phyloP scores from a whole-genome alignment of 2,888 invertebrate genomes.

The Himalopsyche anomala region DNA sequence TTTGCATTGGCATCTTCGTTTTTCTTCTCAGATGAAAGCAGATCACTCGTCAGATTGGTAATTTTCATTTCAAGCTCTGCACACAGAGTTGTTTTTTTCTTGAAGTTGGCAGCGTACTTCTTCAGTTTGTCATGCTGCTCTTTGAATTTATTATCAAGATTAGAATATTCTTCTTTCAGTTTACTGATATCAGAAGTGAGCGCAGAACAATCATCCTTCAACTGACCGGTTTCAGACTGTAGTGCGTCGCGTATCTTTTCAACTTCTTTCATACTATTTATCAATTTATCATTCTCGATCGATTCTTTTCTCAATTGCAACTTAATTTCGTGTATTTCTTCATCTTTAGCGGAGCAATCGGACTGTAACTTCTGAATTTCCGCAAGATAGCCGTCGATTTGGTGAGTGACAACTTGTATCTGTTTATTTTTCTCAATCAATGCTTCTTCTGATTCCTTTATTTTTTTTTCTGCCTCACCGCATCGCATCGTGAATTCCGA shows the following conservation, averaged over 20 bases:
- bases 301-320: slow-evolving; percentile 78
- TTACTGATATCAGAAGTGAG: slow-evolving; percentile 72
- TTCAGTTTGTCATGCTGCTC: slow-evolving; percentile 87
- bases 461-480: slow-evolving; percentile 69
- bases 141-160: slow-evolving; percentile 80
- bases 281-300: slow-evolving; percentile 80
- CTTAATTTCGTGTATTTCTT: slow-evolving; percentile 77
- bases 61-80: slow-evolving; percentile 80
- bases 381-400: slow-evolving; percentile 74
- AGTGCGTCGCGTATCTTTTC: slow-evolving; percentile 74
- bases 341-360: slow-evolving; percentile 77
- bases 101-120: slow-evolving; percentile 85
- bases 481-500: slow-evolving; percentile 46
- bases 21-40: slow-evolving; percentile 53
- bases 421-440: slow-evolving; percentile 73
- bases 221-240: slow-evolving; percentile 72
- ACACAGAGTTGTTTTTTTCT: slow-evolving; percentile 82
- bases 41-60: slow-evolving; percentile 67
- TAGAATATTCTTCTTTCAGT: slow-evolving; percentile 71
- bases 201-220: slow-evolving; percentile 71
- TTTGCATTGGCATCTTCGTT: slow-evolving; percentile 49
- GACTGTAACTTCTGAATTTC: slow-evolving; percentile 73
- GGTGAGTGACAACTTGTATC: slow-evolving; percentile 74
- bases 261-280: slow-evolving; percentile 77
- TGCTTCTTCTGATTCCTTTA: slow-evolving; percentile 72